These are phyloP conservation scores for Uropetala carovei DNA, from an alignment of 2,888 invertebrate genomes.

Conservation along the genomic window DNA sequence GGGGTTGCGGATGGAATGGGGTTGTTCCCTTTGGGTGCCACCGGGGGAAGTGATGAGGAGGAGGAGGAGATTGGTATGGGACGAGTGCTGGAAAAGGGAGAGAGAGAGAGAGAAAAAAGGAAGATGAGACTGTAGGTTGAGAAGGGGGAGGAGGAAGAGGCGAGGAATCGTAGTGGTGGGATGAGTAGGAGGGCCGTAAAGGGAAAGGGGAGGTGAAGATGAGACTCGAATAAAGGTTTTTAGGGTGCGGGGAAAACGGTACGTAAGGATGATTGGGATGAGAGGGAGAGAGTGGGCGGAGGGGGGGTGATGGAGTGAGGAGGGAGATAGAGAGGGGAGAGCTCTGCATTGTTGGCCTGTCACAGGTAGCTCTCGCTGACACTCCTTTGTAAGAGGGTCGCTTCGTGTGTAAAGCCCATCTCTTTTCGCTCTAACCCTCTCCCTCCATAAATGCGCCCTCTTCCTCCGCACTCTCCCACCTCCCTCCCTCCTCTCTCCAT, in stretches of 20 bases:
- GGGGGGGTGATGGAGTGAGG: neutral
- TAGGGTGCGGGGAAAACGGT: too few relatives aligned
- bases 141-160: neutral
- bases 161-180: neutral
- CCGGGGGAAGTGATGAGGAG: neutral
- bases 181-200: too few relatives aligned
- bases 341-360: neutral
- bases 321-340: neutral
- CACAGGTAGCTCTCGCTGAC: slow-evolving; percentile 30
- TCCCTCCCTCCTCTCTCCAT: neutral
- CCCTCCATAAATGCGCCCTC: neutral
- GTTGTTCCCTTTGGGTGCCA: neutral
- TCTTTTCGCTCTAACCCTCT: slow-evolving; percentile 1
- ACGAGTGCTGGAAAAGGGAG: too few relatives aligned
- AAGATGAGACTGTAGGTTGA: neutral
- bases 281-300: too few relatives aligned
- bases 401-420: slow-evolving; percentile 26
- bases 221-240: too few relatives aligned
- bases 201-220: too few relatives aligned
- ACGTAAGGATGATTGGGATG: too few relatives aligned
- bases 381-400: slow-evolving; percentile 30
- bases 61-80: too few relatives aligned
- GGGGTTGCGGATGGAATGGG: neutral
- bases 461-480: neutral
- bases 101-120: neutral